These are phyloP conservation scores for Spodoptera frugiperda DNA, from an alignment of 1,140 invertebrate genomes.

Conservation along the genomic window DNA sequence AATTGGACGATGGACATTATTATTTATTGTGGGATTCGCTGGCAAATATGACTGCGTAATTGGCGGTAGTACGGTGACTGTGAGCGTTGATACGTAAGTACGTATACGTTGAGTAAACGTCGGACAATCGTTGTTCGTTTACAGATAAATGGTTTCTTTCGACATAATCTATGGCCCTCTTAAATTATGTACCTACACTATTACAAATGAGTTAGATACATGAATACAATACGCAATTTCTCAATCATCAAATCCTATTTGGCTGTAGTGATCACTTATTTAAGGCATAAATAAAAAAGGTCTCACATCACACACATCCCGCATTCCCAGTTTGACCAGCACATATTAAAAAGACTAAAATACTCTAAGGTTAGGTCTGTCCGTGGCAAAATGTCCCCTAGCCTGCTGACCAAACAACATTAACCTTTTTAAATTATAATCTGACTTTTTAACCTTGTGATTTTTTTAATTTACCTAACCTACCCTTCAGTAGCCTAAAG, in stretches of 20 bases:
- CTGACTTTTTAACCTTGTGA: not conserved
- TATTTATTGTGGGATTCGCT: slow-evolving; percentile 55
- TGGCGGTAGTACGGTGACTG: slow-evolving; percentile 7
- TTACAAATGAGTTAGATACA: too few relatives aligned
- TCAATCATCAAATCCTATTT: not conserved
- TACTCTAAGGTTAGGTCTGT: not conserved
- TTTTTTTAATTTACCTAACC: not conserved
- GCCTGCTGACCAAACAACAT: slow-evolving; percentile 2
- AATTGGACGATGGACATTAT: slow-evolving; percentile 62
- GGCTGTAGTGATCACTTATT: not conserved
- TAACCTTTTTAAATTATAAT: slow-evolving; percentile 17
- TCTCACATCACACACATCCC: too few relatives aligned
- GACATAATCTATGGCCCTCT: not conserved
- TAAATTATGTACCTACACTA: not conserved
- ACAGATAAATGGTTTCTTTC: not conserved
- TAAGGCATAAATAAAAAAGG: too few relatives aligned
- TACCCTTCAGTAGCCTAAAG: not conserved
- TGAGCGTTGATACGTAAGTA: slow-evolving; percentile 6
- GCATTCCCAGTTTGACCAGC: too few relatives aligned
- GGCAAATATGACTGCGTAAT: slow-evolving; percentile 46
- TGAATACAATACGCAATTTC: not conserved
- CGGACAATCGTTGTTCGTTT: slow-evolving; percentile 48
- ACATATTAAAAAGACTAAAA: too few relatives aligned
- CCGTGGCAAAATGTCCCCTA: not conserved
- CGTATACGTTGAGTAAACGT: slow-evolving; percentile 10